Evolutionary conservation across 2,888 invertebrate genomes (phyloP).

Genomic region (Heliconius sara): DNA sequence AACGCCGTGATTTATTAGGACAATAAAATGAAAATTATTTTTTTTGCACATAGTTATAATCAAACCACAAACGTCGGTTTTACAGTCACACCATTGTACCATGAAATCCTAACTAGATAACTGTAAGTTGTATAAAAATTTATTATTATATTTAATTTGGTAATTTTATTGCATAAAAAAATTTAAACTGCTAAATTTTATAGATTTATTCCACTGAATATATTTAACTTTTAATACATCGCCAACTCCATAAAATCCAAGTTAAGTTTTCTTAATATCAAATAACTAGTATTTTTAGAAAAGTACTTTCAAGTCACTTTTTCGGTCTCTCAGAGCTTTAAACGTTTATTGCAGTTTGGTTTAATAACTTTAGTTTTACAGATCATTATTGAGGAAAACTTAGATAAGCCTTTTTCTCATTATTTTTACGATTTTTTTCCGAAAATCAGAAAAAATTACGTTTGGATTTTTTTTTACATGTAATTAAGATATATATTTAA

Average conservation of each 20-base stretch:
- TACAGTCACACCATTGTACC: background rate
- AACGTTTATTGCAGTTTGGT: background rate
- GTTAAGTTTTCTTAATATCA: background rate
- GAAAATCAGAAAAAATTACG: background rate
- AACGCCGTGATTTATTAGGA: no score
- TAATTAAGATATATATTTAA: background rate
- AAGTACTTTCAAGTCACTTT: no score
- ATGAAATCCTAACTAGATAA: background rate
- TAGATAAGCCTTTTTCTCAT: background rate
- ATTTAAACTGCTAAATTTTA: background rate
- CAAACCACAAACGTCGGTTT: background rate
- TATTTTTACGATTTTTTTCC: background rate
- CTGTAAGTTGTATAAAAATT: background rate
- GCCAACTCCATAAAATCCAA: background rate
- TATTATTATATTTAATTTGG: background rate
- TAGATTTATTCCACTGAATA: background rate
- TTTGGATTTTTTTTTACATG: background rate
- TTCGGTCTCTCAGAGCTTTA: background rate
- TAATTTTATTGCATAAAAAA: no score
- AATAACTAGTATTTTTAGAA: no score
- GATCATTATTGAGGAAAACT: background rate
- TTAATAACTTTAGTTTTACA: background rate
- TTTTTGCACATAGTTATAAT: background rate
- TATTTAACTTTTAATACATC: background rate
- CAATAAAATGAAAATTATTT: no score